A percentile compares a stretch with the other conserved stretches of the same genome.
Evolutionary conservation across 2,888 invertebrate species (phyloP).

Genomic region (Zeuzera pyrina): DNA sequence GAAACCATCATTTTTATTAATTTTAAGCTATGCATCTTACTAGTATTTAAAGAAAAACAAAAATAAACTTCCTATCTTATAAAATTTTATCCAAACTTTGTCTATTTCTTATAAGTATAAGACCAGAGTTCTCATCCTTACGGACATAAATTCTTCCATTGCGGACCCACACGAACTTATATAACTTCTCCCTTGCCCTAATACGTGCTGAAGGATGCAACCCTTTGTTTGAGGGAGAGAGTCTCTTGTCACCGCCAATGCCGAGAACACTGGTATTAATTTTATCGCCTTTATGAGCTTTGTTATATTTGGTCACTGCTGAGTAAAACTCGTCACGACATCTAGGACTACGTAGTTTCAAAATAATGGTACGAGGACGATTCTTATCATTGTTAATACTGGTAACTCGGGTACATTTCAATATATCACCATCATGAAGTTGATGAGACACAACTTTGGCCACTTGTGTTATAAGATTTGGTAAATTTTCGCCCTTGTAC

Average conservation of each 20-base stretch:
- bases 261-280: not conserved
- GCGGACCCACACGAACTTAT: slow-evolving; percentile 12
- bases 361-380: not conserved
- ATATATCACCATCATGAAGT: not conserved
- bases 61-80: no score
- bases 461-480: not conserved
- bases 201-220: slow-evolving; percentile 12
- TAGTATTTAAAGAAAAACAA: no score
- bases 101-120: not conserved
- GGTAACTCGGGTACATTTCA: not conserved
- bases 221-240: slow-evolving; percentile 10
- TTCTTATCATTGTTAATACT: not conserved
- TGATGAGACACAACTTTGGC: not conserved
- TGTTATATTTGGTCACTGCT: not conserved
- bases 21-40: no score
- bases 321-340: not conserved
- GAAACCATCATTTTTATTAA: no score
- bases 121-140: slow-evolving; percentile 8
- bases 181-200: slow-evolving; percentile 9
- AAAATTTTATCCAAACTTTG: no score
- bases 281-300: not conserved
- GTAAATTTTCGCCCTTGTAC: not conserved
- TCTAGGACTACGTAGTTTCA: not conserved
- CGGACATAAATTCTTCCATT: slow-evolving; percentile 11
- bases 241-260: slow-evolving; percentile 5